Percentiles rank a stretch among this genome's conserved stretches.
phyloP scores from a whole-genome alignment of 1,140 invertebrate species.

The fruit fly (Drosophila melanogaster) region DNA sequence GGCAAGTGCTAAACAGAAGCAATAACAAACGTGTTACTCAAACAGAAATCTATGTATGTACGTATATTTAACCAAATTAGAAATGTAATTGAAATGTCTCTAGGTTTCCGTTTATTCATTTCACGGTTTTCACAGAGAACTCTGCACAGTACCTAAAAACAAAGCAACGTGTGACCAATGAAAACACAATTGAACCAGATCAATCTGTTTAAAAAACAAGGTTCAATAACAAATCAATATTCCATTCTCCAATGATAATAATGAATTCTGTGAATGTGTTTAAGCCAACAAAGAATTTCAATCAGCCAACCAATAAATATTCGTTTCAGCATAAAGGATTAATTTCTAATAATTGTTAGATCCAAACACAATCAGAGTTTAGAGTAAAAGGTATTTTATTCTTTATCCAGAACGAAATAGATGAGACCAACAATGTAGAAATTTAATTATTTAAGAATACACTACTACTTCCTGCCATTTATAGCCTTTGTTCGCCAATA shows the following conservation, averaged over 20 bases:
- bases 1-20: conserved; percentile 66
- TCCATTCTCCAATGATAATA: conserved; percentile 11
- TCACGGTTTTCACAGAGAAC: conserved; percentile 66
- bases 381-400: conserved; percentile 1
- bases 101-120: conserved; percentile 71
- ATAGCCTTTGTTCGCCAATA: conserved; percentile 7
- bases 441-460: conserved; percentile 6
- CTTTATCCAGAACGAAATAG: neutral
- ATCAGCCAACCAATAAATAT: conserved; percentile 6
- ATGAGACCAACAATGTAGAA: conserved; percentile 15
- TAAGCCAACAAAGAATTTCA: conserved; percentile 15
- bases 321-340: conserved; percentile 16
- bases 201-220: conserved; percentile 42
- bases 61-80: conserved; percentile 19
- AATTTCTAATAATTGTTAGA: conserved; percentile 10
- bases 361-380: conserved; percentile 5
- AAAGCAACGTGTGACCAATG: conserved; percentile 75
- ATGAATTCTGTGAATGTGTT: neutral
- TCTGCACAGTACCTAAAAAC: conserved; percentile 71
- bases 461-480: neutral
- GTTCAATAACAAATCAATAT: conserved; percentile 20
- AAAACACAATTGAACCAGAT: conserved; percentile 34
- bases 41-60: conserved; percentile 21
- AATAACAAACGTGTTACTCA: conserved; percentile 65
- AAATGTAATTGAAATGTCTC: conserved; percentile 38